A percentile compares a stretch with the other conserved stretches of the same genome.
These are phyloP conservation scores for Lamellibrachia luymesi DNA, from an alignment of 1,140 invertebrate genomes.

Conservation along the genomic window DNA sequence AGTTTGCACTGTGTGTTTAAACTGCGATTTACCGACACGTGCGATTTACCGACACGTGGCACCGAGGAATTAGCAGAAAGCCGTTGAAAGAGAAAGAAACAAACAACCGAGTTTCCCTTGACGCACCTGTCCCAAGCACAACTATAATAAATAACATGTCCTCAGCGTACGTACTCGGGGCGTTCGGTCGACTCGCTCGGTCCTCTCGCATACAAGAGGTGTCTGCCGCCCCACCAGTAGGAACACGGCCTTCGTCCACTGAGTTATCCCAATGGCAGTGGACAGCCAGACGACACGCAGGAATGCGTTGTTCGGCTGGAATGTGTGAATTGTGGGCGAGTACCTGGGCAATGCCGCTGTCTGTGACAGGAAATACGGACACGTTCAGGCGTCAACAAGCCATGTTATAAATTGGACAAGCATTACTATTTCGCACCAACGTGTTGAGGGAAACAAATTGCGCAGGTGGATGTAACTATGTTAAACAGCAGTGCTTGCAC, in stretches of 20 bases:
- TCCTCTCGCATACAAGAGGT: neutral
- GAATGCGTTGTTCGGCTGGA: neutral
- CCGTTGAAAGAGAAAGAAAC: no score
- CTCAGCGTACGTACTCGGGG: no score
- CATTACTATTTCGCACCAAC: neutral
- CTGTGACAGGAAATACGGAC: neutral
- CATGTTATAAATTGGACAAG: neutral
- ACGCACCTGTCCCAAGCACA: no score
- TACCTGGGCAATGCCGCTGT: neutral
- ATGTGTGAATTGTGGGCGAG: neutral
- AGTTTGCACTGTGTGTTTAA: no score
- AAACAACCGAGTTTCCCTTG: no score
- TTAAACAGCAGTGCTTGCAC: neutral
- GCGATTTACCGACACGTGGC: no score
- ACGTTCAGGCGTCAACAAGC: neutral
- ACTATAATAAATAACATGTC: no score
- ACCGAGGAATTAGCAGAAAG: no score
- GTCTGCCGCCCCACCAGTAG: neutral
- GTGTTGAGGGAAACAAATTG: neutral
- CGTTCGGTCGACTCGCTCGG: no score
- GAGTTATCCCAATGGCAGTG: neutral
- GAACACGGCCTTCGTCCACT: neutral
- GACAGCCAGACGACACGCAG: neutral
- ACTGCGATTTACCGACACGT: no score
- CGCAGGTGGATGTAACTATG: neutral